Conservation (phyloP, 1,140 invertebrate genomes). For the Plutomurus gul region DNA sequence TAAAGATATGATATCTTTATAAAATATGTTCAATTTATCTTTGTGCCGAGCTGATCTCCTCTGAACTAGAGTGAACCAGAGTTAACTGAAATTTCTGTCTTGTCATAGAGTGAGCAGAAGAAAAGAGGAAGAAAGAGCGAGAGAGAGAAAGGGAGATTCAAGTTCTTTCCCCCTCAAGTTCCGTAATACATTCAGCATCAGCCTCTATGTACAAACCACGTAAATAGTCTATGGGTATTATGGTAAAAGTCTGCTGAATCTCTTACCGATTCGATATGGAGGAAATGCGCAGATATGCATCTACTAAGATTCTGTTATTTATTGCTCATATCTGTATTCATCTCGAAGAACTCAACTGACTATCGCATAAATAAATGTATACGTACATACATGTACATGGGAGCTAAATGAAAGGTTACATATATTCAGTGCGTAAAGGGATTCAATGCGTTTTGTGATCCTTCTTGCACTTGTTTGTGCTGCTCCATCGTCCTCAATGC, state of each 20-base stretch:
- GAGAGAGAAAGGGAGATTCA: background rate
- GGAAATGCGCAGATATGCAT: slow-evolving; percentile 10
- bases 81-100: slow-evolving; percentile 19
- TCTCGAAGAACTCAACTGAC: background rate
- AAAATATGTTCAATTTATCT: slow-evolving; percentile 40
- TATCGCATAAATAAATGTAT: background rate
- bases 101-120: slow-evolving; percentile 34
- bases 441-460: too few relatives aligned
- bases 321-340: slow-evolving; percentile 16
- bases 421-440: too few relatives aligned
- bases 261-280: slow-evolving; percentile 8
- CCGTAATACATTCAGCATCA: slow-evolving; percentile 1
- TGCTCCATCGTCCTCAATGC: too few relatives aligned
- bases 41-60: slow-evolving; percentile 5
- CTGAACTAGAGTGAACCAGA: slow-evolving; percentile 5
- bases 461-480: too few relatives aligned
- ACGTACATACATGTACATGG: background rate
- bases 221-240: too few relatives aligned
- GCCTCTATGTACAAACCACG: background rate
- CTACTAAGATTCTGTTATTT: slow-evolving; percentile 25
- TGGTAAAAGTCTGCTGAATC: background rate
- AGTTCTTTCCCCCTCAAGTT: background rate
- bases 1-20: slow-evolving; percentile 13
- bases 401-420: too few relatives aligned
- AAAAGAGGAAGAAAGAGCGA: background rate